Evolutionary conservation across 2,797 vertebrate genomes (phyloP).

Genomic region (Leontopithecus rosalia): DNA sequence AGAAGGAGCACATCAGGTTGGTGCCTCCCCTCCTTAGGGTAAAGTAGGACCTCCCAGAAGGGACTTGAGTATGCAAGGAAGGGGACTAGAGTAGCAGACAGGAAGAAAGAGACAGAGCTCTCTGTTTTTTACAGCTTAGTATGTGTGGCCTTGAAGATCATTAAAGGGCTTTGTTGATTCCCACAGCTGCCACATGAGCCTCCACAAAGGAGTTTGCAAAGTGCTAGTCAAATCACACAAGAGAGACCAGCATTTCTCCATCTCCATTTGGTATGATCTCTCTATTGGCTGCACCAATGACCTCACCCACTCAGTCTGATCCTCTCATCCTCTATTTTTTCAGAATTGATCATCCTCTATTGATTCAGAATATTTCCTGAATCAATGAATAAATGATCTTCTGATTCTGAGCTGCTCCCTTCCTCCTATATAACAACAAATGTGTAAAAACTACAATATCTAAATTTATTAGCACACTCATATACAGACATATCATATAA

Average conservation of each 20-base stretch:
- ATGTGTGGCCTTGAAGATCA: not conserved
- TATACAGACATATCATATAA: not conserved
- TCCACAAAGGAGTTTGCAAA: not conserved
- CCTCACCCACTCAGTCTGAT: not conserved
- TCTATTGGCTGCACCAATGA: not conserved
- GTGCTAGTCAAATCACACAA: not conserved
- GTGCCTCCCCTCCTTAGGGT: too few relatives aligned
- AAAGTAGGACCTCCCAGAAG: not conserved
- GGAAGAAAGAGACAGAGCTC: not conserved
- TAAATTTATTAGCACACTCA: not conserved
- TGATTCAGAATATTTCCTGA: slow-evolving; percentile 34
- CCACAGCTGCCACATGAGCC: not conserved
- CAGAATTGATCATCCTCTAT: too few relatives aligned
- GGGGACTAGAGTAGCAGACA: not conserved
- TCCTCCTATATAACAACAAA: not conserved
- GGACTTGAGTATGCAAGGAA: not conserved
- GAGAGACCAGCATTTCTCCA: not conserved
- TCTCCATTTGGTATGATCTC: not conserved
- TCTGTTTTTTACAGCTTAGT: not conserved
- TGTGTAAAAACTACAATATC: not conserved
- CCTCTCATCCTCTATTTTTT: not conserved
- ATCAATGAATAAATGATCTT: not conserved
- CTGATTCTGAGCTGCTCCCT: not conserved
- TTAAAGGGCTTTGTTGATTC: not conserved
- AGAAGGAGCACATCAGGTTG: not conserved